A percentile compares a stretch with the other conserved stretches of the same genome.
These are phyloP conservation scores for Urocyon cinereoargenteus DNA, from an alignment of 2,797 vertebrate species.

Conservation along the genomic window DNA sequence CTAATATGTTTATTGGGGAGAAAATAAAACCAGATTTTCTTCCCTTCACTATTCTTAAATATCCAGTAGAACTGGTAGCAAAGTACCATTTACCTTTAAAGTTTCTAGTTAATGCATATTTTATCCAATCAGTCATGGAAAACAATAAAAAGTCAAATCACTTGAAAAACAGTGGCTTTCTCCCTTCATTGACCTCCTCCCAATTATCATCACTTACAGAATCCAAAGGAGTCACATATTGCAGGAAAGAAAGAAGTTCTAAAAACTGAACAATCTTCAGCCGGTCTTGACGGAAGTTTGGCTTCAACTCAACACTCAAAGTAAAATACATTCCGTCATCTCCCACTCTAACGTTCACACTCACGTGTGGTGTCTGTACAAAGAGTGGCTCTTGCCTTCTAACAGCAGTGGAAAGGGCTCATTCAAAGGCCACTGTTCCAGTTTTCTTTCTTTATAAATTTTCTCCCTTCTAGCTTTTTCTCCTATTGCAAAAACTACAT, in stretches of 20 bases:
- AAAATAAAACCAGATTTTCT: conserved; percentile 2
- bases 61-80: background rate
- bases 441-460: background rate
- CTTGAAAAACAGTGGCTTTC: conserved; percentile 40
- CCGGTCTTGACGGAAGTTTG: conserved; percentile 68
- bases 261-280: conserved; percentile 67
- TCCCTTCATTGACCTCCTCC: conserved; percentile 56
- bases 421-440: conserved; percentile 15
- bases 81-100: conserved; percentile 43
- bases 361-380: background rate
- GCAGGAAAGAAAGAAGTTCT: conserved; percentile 57
- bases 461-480: background rate
- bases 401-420: background rate
- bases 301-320: conserved; percentile 68
- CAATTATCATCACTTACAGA: conserved; percentile 47
- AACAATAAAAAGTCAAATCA: conserved; percentile 31
- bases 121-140: background rate
- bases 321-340: background rate
- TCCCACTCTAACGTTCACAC: background rate
- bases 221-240: conserved; percentile 55
- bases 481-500: background rate
- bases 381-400: background rate
- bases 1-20: conserved; percentile 59
- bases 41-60: conserved; percentile 22
- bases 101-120: conserved; percentile 27